Conservation (phyloP, 2,888 invertebrate genomes). For the Dyspetes luteomarginatus region DNA sequence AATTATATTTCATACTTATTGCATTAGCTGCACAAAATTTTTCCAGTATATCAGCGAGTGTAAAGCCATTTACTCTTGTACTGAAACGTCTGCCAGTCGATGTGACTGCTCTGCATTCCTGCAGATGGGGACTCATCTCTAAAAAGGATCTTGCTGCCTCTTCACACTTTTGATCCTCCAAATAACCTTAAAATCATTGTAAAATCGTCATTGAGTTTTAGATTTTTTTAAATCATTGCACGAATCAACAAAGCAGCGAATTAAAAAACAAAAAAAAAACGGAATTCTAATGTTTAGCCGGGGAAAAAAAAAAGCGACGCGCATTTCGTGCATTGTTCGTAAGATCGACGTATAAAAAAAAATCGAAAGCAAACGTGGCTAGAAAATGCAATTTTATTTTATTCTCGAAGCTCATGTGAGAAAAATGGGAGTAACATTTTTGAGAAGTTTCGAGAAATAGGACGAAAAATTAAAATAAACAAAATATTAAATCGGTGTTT, state of each 20-base stretch:
- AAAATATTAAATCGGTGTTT: constrained; percentile 28
- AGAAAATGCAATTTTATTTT: neutral
- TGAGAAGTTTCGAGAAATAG: constrained; percentile 18
- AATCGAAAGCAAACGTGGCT: neutral
- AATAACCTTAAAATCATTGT: constrained; percentile 73
- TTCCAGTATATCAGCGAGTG: constrained; percentile 78
- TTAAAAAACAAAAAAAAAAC: too few species aligned
- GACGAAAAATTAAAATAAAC: neutral
- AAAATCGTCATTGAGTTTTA: neutral
- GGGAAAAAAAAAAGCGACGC: too few species aligned
- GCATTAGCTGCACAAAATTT: constrained; percentile 77
- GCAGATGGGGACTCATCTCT: constrained; percentile 74
- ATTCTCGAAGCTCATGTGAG: neutral
- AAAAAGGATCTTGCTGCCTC: constrained; percentile 77
- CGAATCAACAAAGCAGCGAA: too few species aligned
- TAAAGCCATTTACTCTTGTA: constrained; percentile 77
- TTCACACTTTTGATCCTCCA: constrained; percentile 78
- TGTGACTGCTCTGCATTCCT: constrained; percentile 75
- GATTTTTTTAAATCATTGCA: too few species aligned
- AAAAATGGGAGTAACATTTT: constrained; percentile 3
- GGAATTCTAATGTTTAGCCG: too few species aligned
- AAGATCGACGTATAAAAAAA: neutral
- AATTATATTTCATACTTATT: constrained; percentile 69
- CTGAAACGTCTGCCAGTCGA: constrained; percentile 75
- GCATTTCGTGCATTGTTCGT: neutral